Percentiles rank a stretch among this genome's conserved stretches.
Conservation (phyloP, 2,888 invertebrate species). For the Diarsia mendica region DNA sequence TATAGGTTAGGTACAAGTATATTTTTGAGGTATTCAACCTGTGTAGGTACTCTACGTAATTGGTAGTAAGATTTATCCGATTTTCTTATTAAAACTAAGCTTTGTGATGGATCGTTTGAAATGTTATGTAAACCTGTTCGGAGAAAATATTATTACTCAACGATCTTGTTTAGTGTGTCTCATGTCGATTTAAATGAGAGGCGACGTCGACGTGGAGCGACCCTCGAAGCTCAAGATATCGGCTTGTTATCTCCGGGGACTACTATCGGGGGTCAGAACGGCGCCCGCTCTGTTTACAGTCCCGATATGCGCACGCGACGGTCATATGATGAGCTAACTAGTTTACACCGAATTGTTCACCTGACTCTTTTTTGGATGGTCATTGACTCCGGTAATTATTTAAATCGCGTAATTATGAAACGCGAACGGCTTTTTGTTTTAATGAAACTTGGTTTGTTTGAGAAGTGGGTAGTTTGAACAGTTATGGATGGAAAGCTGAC, state of each 20-base stretch:
- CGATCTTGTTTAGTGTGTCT: constrained; percentile 36
- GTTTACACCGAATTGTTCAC: constrained; percentile 66
- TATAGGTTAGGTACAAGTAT: constrained; percentile 4
- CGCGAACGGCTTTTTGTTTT: constrained; percentile 41
- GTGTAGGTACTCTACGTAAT: constrained; percentile 10
- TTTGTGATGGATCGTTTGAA: constrained; percentile 34
- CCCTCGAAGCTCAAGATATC: constrained; percentile 66
- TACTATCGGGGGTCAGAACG: constrained; percentile 83
- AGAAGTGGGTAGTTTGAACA: background rate
- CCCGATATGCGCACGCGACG: constrained; percentile 81
- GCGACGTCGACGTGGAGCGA: constrained; percentile 68
- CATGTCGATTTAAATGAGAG: constrained; percentile 64
- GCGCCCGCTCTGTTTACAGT: constrained; percentile 80
- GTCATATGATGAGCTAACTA: constrained; percentile 78
- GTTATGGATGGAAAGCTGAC: constrained; percentile 20
- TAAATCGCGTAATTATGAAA: constrained; percentile 52
- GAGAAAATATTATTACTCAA: constrained; percentile 35
- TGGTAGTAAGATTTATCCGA: constrained; percentile 35
- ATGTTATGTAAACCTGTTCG: constrained; percentile 51
- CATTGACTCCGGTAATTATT: constrained; percentile 63
- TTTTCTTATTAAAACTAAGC: constrained; percentile 15
- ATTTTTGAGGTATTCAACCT: constrained; percentile 21
- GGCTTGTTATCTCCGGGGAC: constrained; percentile 70
- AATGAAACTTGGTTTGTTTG: constrained; percentile 25
- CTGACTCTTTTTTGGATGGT: constrained; percentile 66